Conservation (phyloP, 1,140 invertebrate species). For the Dinothrombium tinctorium region DNA sequence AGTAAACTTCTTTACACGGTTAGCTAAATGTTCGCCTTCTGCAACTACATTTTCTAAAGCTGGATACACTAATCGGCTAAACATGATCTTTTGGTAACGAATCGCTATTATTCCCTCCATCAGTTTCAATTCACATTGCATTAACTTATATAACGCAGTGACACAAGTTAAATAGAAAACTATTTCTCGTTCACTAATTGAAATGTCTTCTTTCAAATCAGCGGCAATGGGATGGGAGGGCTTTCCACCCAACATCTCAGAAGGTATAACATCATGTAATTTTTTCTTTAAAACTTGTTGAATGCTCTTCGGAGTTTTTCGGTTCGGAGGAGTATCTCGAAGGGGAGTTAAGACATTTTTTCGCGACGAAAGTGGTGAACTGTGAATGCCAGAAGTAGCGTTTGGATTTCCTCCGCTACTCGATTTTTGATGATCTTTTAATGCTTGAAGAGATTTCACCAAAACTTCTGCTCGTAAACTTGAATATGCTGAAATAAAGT, state of each 20-base stretch:
- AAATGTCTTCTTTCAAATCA: conserved; percentile 8
- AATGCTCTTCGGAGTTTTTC: conserved; percentile 6
- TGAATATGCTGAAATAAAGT: conserved; percentile 56
- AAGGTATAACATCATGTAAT: conserved; percentile 9
- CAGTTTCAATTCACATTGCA: conserved; percentile 58
- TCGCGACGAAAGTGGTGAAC: conserved; percentile 2
- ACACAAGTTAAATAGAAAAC: conserved; percentile 63
- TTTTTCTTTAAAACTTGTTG: conserved; percentile 11
- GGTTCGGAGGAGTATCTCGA: neutral
- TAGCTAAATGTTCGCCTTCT: conserved; percentile 40
- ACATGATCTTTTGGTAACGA: conserved; percentile 37
- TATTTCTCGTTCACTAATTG: conserved; percentile 43
- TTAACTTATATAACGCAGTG: conserved; percentile 58
- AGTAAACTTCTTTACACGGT: conserved; percentile 38
- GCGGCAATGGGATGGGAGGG: neutral
- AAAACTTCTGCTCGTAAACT: conserved; percentile 47
- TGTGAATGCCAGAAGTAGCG: neutral
- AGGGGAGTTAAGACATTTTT: conserved; percentile 1
- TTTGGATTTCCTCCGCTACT: conserved; percentile 21
- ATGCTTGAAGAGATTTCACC: conserved; percentile 38
- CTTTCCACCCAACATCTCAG: neutral
- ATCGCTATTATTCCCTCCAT: conserved; percentile 59
- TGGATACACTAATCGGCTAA: conserved; percentile 56
- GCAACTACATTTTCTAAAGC: conserved; percentile 57
- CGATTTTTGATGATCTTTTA: conserved; percentile 46